phyloP scores from a whole-genome alignment of 1,140 invertebrate species.

The Drosophila prosaltans region DNA sequence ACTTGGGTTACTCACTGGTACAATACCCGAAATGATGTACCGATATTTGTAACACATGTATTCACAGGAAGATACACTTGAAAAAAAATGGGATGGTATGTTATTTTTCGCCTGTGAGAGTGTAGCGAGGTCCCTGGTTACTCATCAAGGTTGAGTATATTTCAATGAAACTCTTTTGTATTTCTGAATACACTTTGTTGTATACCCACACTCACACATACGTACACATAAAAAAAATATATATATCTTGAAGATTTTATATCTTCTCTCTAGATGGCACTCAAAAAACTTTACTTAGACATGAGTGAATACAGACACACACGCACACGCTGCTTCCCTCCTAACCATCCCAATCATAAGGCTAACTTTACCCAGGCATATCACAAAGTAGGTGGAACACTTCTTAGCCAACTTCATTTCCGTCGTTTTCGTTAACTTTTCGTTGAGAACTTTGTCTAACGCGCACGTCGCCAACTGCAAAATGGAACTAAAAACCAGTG shows the following conservation, averaged over 20 bases:
- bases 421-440: conserved; percentile 43
- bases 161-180: not conserved
- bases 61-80: not conserved
- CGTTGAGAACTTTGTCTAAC: conserved; percentile 43
- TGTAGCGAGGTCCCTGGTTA: not conserved
- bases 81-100: not conserved
- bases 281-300: conserved; percentile 8
- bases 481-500: conserved; percentile 65
- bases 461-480: conserved; percentile 62
- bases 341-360: conserved; percentile 16
- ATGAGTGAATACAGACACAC: conserved; percentile 10
- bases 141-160: not conserved
- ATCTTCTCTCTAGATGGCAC: conserved; percentile 1
- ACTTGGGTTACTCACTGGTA: conserved; percentile 1
- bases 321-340: conserved; percentile 27
- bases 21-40: not conserved
- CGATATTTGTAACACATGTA: not conserved
- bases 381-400: conserved; percentile 75
- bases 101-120: too few relatives aligned
- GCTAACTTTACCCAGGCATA: conserved; percentile 77
- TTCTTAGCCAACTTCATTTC: conserved; percentile 79
- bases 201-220: not conserved
- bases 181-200: not conserved
- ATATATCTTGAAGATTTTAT: not conserved
- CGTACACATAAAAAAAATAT: not conserved